Evolutionary conservation across 1,140 invertebrate species (phyloP), one percentile per base, ranked within the genome.

Genomic region (Neotoxoptera formosana): DNA sequence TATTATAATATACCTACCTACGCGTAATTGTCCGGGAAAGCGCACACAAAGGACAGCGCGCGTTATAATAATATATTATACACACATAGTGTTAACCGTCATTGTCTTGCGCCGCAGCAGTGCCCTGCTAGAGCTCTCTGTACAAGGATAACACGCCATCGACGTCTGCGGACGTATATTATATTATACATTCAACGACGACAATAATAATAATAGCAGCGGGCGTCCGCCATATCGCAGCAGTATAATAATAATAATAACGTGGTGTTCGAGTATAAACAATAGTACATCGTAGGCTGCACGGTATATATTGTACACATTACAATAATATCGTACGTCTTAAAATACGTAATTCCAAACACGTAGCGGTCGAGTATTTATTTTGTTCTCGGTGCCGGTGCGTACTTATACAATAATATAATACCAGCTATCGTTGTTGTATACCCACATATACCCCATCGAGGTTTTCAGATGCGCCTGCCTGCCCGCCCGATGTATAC

Each of bases 131-230:
- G 23, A 30, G 8, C 56, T 30, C 60, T 76, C 60, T 76, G 60
- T 76, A 76, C 60, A 76, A 76, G 60, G 60, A 76, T 76, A 76
- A 76, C 60, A n/a, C n/a, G n/a, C n/a, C 30, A 76, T n/a, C n/a
- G 60, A 76, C 17, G 60, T 76, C 60, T 34, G 60, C n/a, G 4
- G 60, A 76, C n/a, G n/a, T 76, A 76, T 67, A 56, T 56, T 56
- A 47, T 51, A 41, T 41, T 41, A 41, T 51, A 51, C 3, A 23
- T 53, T 53, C 51, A 53, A 23, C 17, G n/a, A 67, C 14, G n/a
- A n/a, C n/a, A 60, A 67, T 67, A 67, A 67, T 60, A 67, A 67
- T 76, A 76, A 76, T 67, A 67, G 60, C 60, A 67, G 60, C 60
- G 30, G 60, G 60, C 60, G 60, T 67, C 14, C 30, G 60, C n/a